Evolutionary conservation across 2,797 vertebrate species (phyloP).

Genomic region (Pantherophis vulpinus): DNA sequence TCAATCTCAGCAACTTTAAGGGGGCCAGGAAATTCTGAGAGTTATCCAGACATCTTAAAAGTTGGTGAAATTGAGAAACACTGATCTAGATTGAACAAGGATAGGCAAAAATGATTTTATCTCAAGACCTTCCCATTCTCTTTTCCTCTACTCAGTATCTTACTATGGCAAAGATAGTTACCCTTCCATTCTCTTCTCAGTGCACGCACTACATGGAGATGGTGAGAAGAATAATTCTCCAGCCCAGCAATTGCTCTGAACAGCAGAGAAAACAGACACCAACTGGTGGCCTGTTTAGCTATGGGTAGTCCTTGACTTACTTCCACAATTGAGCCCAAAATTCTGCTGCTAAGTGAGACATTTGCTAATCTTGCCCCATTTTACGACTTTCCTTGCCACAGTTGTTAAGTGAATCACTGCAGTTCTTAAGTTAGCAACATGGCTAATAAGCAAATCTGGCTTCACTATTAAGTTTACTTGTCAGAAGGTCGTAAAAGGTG

Average conservation of each 20-base stretch:
- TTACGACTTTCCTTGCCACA: neutral
- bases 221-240: neutral
- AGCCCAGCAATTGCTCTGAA: neutral
- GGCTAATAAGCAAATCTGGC: too few relatives aligned
- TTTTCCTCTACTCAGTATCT: neutral
- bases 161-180: neutral
- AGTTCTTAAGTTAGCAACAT: neutral
- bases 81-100: neutral
- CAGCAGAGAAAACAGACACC: neutral
- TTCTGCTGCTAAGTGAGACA: neutral
- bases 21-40: neutral
- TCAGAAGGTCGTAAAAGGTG: neutral
- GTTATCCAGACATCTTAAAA: neutral
- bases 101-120: neutral
- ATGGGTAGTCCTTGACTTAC: neutral
- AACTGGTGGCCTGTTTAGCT: neutral
- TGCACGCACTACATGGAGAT: neutral
- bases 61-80: neutral
- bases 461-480: neutral
- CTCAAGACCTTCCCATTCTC: neutral
- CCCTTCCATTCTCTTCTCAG: neutral
- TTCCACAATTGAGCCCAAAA: neutral
- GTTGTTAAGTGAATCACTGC: neutral
- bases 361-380: neutral
- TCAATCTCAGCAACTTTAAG: neutral